Evolutionary conservation across 1,140 invertebrate genomes (phyloP).

Genomic region (Ruditapes philippinarum): DNA sequence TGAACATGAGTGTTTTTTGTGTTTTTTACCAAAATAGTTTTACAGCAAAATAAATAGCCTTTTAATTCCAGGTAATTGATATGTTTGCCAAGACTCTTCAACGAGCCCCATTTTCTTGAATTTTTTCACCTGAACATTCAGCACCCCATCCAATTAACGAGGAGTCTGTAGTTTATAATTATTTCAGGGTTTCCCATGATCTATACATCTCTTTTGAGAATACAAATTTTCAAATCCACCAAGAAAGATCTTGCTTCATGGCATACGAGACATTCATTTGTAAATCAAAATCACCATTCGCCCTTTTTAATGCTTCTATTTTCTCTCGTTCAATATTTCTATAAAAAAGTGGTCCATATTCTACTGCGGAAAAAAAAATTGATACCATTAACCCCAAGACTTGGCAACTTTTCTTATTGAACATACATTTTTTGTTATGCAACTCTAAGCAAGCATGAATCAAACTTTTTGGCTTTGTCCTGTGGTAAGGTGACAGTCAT

Average conservation of each 20-base stretch:
- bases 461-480: conserved; percentile 22
- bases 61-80: conserved; percentile 1
- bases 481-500: conserved; percentile 53
- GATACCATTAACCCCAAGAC: conserved; percentile 62
- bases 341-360: conserved; percentile 36
- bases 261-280: conserved; percentile 18
- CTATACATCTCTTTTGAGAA: conserved; percentile 14
- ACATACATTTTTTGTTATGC: conserved; percentile 3
- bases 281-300: conserved; percentile 50
- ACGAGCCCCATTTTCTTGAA: neutral
- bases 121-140: neutral
- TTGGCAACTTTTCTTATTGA: conserved; percentile 53
- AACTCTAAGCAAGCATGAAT: conserved; percentile 27
- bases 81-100: neutral
- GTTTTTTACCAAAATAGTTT: neutral
- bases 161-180: neutral
- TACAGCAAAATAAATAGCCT: conserved; percentile 39
- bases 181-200: neutral
- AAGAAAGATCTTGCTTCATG: conserved; percentile 40
- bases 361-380: conserved; percentile 51
- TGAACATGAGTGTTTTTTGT: conserved; percentile 36
- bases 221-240: conserved; percentile 53
- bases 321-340: conserved; percentile 51
- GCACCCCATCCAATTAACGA: conserved; percentile 47
- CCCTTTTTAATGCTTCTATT: conserved; percentile 26